These are phyloP conservation scores for Redunca redunca DNA, from an alignment of 2,113 vertebrate genomes.

Conservation along the genomic window DNA sequence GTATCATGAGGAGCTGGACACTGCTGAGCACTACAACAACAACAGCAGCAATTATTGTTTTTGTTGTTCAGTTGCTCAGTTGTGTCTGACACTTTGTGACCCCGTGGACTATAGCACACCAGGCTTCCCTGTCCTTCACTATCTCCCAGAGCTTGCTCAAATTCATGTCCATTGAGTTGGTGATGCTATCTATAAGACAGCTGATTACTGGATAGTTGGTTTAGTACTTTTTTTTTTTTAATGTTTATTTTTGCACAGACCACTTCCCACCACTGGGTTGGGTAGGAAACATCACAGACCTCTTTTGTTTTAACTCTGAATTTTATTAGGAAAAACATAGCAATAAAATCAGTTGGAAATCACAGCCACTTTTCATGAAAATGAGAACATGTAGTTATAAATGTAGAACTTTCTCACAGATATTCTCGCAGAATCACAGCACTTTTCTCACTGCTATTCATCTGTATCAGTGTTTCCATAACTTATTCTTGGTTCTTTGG, in stretches of 20 bases:
- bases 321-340: not conserved
- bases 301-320: not conserved
- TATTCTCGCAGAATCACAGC: not conserved
- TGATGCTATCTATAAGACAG: not conserved
- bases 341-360: not conserved
- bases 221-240: not conserved
- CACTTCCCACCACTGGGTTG: not conserved
- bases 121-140: not conserved
- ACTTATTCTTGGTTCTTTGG: not conserved
- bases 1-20: not conserved
- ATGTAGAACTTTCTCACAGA: not conserved
- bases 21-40: not conserved
- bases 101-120: not conserved
- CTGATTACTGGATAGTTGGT: not conserved
- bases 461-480: not conserved
- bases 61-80: not conserved
- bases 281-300: not conserved
- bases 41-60: not conserved
- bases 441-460: not conserved
- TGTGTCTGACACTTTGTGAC: not conserved
- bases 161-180: not conserved
- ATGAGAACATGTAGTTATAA: not conserved
- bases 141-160: not conserved
- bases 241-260: not conserved
- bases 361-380: not conserved